Percentiles rank a stretch among this genome's conserved stretches.
phyloP scores from a whole-genome alignment of 2,797 vertebrate species.

The Pogoniulus pusillus region DNA sequence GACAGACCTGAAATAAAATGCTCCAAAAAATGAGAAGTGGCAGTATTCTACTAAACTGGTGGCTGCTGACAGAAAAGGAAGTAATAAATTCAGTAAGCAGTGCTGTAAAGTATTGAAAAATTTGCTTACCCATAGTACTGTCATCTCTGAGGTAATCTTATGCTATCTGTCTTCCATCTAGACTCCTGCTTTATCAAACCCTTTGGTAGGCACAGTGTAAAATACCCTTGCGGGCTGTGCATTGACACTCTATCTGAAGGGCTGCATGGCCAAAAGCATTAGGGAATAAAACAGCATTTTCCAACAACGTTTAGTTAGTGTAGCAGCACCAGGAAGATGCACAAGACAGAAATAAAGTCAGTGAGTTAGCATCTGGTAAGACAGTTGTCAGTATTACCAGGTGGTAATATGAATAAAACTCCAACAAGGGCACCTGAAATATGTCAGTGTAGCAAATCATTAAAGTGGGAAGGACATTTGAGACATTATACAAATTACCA shows the following conservation, averaged over 20 bases:
- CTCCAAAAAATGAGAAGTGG: background rate
- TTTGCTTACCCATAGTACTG: background rate
- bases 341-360: background rate
- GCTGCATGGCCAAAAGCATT: background rate
- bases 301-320: background rate
- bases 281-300: background rate
- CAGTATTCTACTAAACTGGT: background rate
- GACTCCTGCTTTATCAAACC: background rate
- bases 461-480: background rate
- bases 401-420: background rate
- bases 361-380: background rate
- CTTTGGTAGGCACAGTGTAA: background rate
- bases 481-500: background rate
- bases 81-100: background rate
- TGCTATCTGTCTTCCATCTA: background rate
- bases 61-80: background rate
- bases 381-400: background rate
- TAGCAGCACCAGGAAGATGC: background rate
- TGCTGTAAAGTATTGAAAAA: background rate
- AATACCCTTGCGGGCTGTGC: background rate
- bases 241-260: accelerated
- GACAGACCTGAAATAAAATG: background rate
- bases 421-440: background rate
- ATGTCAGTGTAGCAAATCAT: background rate
- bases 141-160: background rate